Conservation (phyloP, 2,113 vertebrate species). For the Nasalis larvatus region DNA sequence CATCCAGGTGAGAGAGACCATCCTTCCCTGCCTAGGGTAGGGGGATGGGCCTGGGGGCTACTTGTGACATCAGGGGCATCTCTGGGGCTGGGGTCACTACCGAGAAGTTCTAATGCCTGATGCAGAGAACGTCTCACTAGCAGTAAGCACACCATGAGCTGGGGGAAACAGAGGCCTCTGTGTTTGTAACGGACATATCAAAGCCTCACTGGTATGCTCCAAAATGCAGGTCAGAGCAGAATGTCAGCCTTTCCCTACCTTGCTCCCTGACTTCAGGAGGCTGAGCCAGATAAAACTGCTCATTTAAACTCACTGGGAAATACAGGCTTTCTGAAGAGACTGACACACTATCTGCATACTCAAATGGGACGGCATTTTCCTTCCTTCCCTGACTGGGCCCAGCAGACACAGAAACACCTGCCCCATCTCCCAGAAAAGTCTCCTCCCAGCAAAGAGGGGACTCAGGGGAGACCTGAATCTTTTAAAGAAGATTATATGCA, state of each 20-base stretch:
- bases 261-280: neutral
- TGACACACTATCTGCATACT: neutral
- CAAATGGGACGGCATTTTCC: neutral
- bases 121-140: neutral
- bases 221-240: neutral
- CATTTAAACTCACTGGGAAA: neutral
- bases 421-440: neutral
- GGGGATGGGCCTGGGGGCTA: too few species aligned
- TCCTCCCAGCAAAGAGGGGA: neutral
- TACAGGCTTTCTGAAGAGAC: neutral
- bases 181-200: neutral
- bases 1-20: slow-evolving; percentile 44
- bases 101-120: neutral
- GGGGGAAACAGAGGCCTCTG: accelerated
- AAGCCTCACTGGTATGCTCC: neutral
- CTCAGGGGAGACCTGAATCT: neutral
- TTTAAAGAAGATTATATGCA: neutral
- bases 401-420: neutral
- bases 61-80: neutral
- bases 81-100: neutral
- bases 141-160: accelerated
- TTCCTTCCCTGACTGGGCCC: neutral
- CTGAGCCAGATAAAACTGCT: neutral
- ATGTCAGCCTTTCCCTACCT: neutral
- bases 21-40: accelerated